These are phyloP conservation scores for Tipula lateralis DNA, from an alignment of 2,888 invertebrate genomes.

Conservation along the genomic window DNA sequence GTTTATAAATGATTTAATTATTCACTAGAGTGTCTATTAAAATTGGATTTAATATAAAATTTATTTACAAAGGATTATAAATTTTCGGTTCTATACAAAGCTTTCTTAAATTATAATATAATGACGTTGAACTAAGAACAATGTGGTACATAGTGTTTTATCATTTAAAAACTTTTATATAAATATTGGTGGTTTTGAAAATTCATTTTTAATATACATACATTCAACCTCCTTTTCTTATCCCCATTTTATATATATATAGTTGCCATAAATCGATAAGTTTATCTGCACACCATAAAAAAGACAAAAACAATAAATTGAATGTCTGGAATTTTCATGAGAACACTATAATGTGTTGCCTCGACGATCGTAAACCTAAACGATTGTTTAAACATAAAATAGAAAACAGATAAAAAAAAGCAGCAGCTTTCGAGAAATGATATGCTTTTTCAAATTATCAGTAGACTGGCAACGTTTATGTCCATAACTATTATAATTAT, in stretches of 20 bases:
- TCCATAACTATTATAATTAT: neutral
- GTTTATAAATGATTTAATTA: neutral
- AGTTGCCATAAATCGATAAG: neutral
- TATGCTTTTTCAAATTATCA: neutral
- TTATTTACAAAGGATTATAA: neutral
- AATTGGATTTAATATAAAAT: neutral
- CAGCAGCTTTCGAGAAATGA: neutral
- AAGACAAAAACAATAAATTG: neutral
- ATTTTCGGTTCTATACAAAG: neutral
- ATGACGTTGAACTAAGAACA: neutral
- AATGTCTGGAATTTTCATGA: neutral
- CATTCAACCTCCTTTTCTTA: too few relatives aligned
- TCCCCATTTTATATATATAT: neutral
- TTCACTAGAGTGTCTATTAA: neutral
- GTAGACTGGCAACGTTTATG: neutral
- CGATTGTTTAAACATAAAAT: neutral
- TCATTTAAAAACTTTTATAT: neutral
- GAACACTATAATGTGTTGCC: neutral
- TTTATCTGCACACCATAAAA: neutral
- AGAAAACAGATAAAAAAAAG: neutral
- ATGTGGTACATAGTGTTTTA: neutral
- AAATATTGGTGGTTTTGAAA: neutral
- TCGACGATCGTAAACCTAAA: neutral
- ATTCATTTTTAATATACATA: conserved; percentile 2
- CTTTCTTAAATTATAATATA: neutral